Evolutionary conservation across 2,888 invertebrate genomes (phyloP), one percentile per base, ranked within the genome.

Genomic region (Trichopoda pennipes): DNA sequence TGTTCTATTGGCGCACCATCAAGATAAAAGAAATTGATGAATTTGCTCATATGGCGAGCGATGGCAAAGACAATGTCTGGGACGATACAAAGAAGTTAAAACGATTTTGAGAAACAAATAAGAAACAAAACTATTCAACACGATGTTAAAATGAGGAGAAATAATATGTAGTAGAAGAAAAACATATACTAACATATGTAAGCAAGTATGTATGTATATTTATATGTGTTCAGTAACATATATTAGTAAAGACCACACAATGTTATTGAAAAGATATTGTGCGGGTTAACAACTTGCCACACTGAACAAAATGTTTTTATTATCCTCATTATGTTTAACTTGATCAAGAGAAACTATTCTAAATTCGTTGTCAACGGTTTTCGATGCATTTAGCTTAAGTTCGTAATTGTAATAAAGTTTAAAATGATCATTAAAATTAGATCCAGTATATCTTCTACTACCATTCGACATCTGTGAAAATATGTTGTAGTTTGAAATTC

Each of bases 1-100:
- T 82, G 81, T 82, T 82, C 81, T 82, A 64, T 74, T 77, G 63
- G 74, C 66, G 79, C 75, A 79, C 78, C 85, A 88, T 88, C 88
- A 86, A 87, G 88, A 88, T 88, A 87, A 86, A 86, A 81, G 77
- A 85, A 84, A 87, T 88, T 88, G 88, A 88, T 88, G 88, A 86
- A 88, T 88, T 88, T 82, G 77, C 80, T 69, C 81, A 74, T 74
- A 72, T 44, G 38, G 51, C 17, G 44, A 69, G 51, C 17, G 44
- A 69, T 69, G 64, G 53, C 23, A 51, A 61, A 35, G 66, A 66
- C 28, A 38, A 64, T 28, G 70, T 44, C 53, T 69, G 55, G 17
- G 42, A 61, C 21, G 58, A 42, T 53, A 74, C 38, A 56, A 70
- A 28, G 44, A 58, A 70, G 53, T n/a, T n/a, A 35, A 70, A 66